Percentiles rank a stretch among this genome's conserved stretches.
Conservation (phyloP, 1,140 invertebrate genomes). For the Trichomalopsis sarcophagae region DNA sequence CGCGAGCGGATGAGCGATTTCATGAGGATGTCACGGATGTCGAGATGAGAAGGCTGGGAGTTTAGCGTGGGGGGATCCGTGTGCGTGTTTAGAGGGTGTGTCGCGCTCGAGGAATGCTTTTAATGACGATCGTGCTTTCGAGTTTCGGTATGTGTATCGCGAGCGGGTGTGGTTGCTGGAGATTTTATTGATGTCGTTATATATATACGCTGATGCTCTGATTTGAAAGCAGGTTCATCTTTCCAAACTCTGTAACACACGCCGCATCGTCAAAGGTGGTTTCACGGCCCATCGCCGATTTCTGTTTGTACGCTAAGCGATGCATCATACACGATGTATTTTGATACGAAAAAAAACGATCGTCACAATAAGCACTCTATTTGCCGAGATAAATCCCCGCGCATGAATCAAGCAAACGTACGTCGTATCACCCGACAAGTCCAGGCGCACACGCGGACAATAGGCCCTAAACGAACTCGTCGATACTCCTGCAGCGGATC, state of each 20-base stretch:
- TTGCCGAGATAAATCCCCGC: neutral
- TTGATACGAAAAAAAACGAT: neutral
- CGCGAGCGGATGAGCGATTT: slow-evolving; percentile 38
- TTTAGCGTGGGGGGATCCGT: neutral
- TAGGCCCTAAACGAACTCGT: neutral
- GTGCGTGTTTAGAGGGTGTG: neutral
- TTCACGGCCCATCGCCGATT: too few relatives aligned
- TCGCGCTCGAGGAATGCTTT: neutral
- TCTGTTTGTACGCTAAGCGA: too few relatives aligned
- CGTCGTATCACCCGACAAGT: too few relatives aligned
- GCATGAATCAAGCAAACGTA: too few relatives aligned
- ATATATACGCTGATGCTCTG: neutral
- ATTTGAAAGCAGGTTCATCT: neutral
- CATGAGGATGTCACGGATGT: slow-evolving; percentile 16
- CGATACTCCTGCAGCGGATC: neutral
- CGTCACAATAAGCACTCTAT: neutral
- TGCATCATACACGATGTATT: neutral
- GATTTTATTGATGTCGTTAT: neutral
- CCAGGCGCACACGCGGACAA: neutral
- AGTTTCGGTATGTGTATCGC: neutral
- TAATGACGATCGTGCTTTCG: slow-evolving; percentile 3
- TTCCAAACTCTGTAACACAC: too few relatives aligned
- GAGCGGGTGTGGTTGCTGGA: neutral
- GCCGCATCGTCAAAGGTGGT: too few relatives aligned
- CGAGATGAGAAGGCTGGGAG: neutral